These are phyloP conservation scores for Philereme vetulata DNA, from an alignment of 2,888 invertebrate species.

Conservation along the genomic window DNA sequence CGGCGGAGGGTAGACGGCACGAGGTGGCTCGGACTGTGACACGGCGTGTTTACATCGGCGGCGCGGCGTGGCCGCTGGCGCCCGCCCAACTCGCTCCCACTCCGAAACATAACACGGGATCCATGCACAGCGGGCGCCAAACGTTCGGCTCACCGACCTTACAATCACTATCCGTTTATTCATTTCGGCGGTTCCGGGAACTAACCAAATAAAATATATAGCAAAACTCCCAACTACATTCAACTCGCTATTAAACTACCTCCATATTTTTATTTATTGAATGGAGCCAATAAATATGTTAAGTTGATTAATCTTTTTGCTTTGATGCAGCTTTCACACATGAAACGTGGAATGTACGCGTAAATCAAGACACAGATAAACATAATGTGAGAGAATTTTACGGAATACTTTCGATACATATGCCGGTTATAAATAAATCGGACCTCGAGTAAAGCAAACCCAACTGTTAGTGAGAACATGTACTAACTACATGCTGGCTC, in stretches of 20 bases:
- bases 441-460: constrained; percentile 46
- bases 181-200: constrained; percentile 4
- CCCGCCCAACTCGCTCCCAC: constrained; percentile 30
- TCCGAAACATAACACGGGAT: constrained; percentile 42
- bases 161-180: constrained; percentile 30
- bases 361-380: constrained; percentile 49
- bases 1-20: constrained; percentile 19
- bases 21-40: constrained; percentile 3
- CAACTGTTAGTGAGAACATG: constrained; percentile 51
- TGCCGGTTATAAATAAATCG: constrained; percentile 40
- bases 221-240: constrained; percentile 11
- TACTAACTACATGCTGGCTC: constrained; percentile 46
- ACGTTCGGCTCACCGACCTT: constrained; percentile 46
- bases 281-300: constrained; percentile 34
- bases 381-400: constrained; percentile 37
- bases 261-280: constrained; percentile 32
- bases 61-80: constrained; percentile 31
- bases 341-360: constrained; percentile 41
- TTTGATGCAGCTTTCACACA: constrained; percentile 38
- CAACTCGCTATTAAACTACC: constrained; percentile 30
- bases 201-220: constrained; percentile 25
- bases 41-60: constrained; percentile 19
- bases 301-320: constrained; percentile 36
- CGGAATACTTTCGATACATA: constrained; percentile 41
- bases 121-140: constrained; percentile 55